Evolutionary conservation across 2,797 vertebrate species (phyloP), one percentile per base, ranked within the genome.

Genomic region (Podarcis lilfordi): DNA sequence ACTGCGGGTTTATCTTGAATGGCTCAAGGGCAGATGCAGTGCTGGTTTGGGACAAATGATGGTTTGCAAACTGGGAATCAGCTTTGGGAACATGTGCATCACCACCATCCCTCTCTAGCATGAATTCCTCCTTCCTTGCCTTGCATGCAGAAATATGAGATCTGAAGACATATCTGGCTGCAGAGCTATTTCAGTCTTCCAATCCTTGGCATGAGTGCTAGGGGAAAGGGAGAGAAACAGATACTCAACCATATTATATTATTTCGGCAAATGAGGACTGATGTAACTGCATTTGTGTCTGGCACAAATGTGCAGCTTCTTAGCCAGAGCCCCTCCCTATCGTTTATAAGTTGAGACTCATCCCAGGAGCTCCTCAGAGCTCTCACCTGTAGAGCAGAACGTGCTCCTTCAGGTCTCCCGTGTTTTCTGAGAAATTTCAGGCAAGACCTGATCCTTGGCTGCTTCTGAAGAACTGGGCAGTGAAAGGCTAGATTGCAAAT

Each of bases 1-100:
- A 64, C 80, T 92, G 80, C 87, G 93, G 80, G 75, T 61, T 59
- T 32, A 79, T 91, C 8, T 25, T 92, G 91, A 87, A 80, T 93
- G 75, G 23, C n/a, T 15, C 9, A 7, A 40, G 45, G 50, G 27
- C 5, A n/a, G 59, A 59, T 40, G 4, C 32, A 79, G 69, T 32
- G 27, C 15, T 45, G 5, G n/a, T 23, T 35, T 29, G 35, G 40
- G 72, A 50, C 75, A 88, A 69, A 40, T 21, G 1, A 25, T 27
- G 25, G 27, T 84, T 80, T 80, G 25, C 71, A 66, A 64, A 72
- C 61, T 72, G 50, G 77, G 68, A n/a, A 35, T 32, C 66, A 45
- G 17, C 15, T 27, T 61, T 82, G 69, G 11, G 29, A 35, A 35
- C 29, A 43, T 35, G 21, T 27, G 29, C 2, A 10, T 6, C 13